Evolutionary conservation across 2,797 vertebrate genomes (phyloP), one percentile per base, ranked within the genome.

Genomic region (Pipistrellus pygmaeus): DNA sequence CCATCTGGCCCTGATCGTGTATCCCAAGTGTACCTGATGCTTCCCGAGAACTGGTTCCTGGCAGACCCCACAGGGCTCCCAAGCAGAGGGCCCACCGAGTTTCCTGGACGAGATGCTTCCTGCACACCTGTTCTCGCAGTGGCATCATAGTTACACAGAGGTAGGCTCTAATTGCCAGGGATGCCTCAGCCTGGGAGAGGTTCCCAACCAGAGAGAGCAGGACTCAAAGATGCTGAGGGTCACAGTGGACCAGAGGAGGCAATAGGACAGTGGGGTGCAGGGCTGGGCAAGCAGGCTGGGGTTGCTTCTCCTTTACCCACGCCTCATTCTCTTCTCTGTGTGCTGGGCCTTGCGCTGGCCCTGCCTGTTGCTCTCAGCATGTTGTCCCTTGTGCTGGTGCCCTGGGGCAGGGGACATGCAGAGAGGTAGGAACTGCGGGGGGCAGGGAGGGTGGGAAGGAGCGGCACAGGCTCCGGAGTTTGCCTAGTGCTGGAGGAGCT

Each of bases 1-100:
- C 82, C 92, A 96, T 84, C 78, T 96, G 96, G 88, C 92, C 83
- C 78, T 53, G 75, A 96, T 93, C 27, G 0, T 84, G 60, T 51
- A 64, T 86, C 93, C 87, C 81, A 66, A 64, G 57, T 57, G 73
- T 77, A 85, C 18, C 6, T 35, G 68, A 66, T 72, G 64, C 89
- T 78, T 5, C 38, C 64, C 38, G 75, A 14, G 18, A 35, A 21
- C 35, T 81, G 35, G 51, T 82, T 92, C 77, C 82, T 85, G 92
- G 80, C 48, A 90, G 95, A 80, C 78, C 71, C 64, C 35, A 25
- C 55, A 38, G 27, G 5, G 78, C 84, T 23, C 27, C 41, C 85
- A 41, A 62, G 25, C 25, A 46, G 86, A 90, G 62, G 35, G 21
- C 53, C 38, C 41, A 83, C 27, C 27, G 62, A 6, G 53, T 80